Evolutionary conservation across 2,113 vertebrate species (phyloP).

Genomic region (Chamaetylas fuelleborni): DNA sequence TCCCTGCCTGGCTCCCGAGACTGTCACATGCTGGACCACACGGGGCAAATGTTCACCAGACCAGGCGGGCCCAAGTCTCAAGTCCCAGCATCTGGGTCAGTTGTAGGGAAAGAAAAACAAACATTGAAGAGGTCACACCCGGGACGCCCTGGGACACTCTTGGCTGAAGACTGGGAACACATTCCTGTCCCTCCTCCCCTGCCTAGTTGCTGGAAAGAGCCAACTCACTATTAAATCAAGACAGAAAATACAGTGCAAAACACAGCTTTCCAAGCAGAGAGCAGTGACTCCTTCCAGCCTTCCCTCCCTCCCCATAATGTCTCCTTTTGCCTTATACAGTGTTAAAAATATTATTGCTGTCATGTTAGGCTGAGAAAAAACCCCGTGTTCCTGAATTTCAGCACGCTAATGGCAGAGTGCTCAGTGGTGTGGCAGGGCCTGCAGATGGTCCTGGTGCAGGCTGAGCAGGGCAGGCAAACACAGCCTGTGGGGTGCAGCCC

Average conservation of each 20-base stretch:
- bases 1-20: not conserved
- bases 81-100: not conserved
- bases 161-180: slow-evolving; percentile 40
- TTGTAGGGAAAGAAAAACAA: slow-evolving; percentile 14
- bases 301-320: not conserved
- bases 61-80: not conserved
- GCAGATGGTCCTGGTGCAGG: not conserved
- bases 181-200: not conserved
- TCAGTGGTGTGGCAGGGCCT: not conserved
- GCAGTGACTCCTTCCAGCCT: not conserved
- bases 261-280: not conserved
- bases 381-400: not conserved
- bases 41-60: not conserved
- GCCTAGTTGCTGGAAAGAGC: slow-evolving; percentile 7
- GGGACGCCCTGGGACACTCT: slow-evolving; percentile 9
- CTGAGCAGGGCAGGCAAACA: not conserved
- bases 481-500: fast-evolving
- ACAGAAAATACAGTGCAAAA: slow-evolving; percentile 9
- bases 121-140: not conserved
- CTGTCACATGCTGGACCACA: not conserved
- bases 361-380: not conserved
- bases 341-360: not conserved
- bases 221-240: slow-evolving; percentile 19
- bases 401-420: not conserved
- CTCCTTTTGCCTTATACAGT: slow-evolving; percentile 14